These are phyloP conservation scores for Ennomos quercinarius DNA, from an alignment of 2,888 invertebrate genomes.

Conservation along the genomic window DNA sequence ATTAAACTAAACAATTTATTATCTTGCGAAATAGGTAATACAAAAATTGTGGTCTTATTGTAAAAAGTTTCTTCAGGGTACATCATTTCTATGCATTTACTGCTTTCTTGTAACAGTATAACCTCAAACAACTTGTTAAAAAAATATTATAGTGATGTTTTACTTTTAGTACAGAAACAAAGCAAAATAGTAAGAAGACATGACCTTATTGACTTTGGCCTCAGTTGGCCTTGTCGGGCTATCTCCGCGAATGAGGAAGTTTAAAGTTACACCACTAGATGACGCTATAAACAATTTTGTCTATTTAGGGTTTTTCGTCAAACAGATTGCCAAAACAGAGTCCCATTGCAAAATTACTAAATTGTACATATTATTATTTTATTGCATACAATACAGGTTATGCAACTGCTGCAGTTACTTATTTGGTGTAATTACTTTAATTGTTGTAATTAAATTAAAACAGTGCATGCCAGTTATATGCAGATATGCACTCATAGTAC, in stretches of 20 bases:
- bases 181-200: neutral
- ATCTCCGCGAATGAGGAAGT: neutral
- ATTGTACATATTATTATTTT: too few species aligned
- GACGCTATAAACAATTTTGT: conserved; percentile 1
- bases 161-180: neutral
- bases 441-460: too few species aligned
- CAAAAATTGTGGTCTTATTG: too few species aligned
- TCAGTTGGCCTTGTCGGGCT: neutral
- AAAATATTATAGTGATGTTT: too few species aligned
- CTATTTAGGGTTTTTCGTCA: neutral
- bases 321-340: conserved; percentile 5
- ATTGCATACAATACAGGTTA: too few species aligned
- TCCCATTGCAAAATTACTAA: too few species aligned
- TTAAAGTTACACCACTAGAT: conserved; percentile 2
- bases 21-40: too few species aligned
- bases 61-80: conserved; percentile 3
- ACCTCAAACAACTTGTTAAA: neutral
- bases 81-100: conserved; percentile 21
- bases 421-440: too few species aligned
- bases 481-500: neutral
- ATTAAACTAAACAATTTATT: too few species aligned
- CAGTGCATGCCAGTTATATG: too few species aligned
- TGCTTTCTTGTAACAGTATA: conserved; percentile 11
- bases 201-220: neutral
- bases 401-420: too few species aligned